Conservation (phyloP, 2,888 invertebrate genomes). For the Galerucella calmariensis region DNA sequence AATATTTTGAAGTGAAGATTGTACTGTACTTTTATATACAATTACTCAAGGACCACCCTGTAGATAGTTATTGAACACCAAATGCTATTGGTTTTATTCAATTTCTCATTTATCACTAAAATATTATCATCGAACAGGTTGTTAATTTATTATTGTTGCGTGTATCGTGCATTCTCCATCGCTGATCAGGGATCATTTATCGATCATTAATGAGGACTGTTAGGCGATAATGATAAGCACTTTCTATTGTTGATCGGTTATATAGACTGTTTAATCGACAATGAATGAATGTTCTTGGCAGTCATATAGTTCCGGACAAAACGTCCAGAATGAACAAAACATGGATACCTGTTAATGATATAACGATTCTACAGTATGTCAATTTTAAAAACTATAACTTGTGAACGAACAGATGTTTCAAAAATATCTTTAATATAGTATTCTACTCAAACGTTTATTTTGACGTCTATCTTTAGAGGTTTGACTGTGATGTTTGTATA, state of each 20-base stretch:
- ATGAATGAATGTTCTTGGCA: slow-evolving; percentile 22
- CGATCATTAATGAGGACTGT: slow-evolving; percentile 27
- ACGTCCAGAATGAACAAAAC: not conserved
- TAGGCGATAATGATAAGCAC: slow-evolving; percentile 37
- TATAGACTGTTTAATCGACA: slow-evolving; percentile 29
- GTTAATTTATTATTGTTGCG: slow-evolving; percentile 29
- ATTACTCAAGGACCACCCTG: too few species aligned
- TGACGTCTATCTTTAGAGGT: too few species aligned
- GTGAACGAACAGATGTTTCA: too few species aligned
- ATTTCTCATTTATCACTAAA: slow-evolving; percentile 15
- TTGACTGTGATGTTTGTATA: too few species aligned
- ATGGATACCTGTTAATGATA: not conserved
- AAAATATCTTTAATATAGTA: too few species aligned
- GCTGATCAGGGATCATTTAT: slow-evolving; percentile 18
- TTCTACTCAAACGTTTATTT: too few species aligned
- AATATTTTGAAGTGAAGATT: too few species aligned
- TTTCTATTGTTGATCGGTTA: slow-evolving; percentile 44
- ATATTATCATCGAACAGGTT: slow-evolving; percentile 24
- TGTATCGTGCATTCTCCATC: slow-evolving; percentile 19
- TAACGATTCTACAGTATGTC: not conserved
- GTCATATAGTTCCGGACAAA: not conserved
- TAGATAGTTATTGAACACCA: too few species aligned
- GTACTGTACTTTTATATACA: too few species aligned
- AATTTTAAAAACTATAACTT: too few species aligned
- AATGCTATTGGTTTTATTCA: not conserved